Conservation (phyloP, 2,888 invertebrate genomes). For the Archips crataeganus region DNA sequence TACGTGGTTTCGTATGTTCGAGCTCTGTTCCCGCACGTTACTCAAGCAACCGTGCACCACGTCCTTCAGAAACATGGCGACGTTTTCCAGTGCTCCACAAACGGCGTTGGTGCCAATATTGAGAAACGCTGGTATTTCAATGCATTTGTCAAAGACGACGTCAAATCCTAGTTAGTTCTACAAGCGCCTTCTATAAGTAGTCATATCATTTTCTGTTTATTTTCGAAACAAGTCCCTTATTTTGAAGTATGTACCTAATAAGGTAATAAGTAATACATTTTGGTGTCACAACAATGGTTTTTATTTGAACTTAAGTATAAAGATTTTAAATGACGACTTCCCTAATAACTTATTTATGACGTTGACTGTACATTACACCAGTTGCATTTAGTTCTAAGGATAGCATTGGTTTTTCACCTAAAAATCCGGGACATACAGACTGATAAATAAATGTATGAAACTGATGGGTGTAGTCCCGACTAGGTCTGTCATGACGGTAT, state of each 20-base stretch:
- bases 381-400: too few species aligned
- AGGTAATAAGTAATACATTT: conserved; percentile 18
- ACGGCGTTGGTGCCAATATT: conserved; percentile 94
- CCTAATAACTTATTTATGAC: too few species aligned
- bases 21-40: conserved; percentile 90
- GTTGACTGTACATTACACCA: too few species aligned
- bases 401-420: too few species aligned
- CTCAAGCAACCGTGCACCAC: conserved; percentile 91
- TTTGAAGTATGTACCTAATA: not conserved
- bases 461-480: too few species aligned
- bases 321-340: not conserved
- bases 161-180: conserved; percentile 14
- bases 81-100: conserved; percentile 92
- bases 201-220: not conserved
- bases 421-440: too few species aligned
- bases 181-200: not conserved
- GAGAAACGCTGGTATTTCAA: conserved; percentile 95
- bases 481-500: too few species aligned
- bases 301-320: conserved; percentile 1
- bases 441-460: too few species aligned
- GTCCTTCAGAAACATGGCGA: conserved; percentile 92
- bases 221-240: not conserved
- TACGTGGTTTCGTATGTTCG: conserved; percentile 96
- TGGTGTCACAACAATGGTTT: conserved; percentile 20
- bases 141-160: conserved; percentile 82